Evolutionary conservation across 2,888 invertebrate species (phyloP), one percentile per base, ranked within the genome.

Genomic region (Chrysodeixis includens): DNA sequence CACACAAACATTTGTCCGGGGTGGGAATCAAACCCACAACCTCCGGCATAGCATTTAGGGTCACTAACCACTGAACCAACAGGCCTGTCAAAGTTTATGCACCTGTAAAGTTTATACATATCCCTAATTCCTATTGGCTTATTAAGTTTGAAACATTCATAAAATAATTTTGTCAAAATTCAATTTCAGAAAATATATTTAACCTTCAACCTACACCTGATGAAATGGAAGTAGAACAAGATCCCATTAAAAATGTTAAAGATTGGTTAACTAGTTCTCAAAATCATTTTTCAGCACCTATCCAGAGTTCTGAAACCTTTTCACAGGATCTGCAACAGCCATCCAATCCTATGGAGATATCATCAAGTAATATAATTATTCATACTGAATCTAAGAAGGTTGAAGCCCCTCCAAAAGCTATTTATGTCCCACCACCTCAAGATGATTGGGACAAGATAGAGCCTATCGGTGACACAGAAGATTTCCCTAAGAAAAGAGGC

Each of bases 401-500:
- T 64, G 69, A 49, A 51, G 86, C 73, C 65, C 83, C 88, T 49
- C 65, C 76, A 54, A 88, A 88, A 79, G 76, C 87, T 55, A 69
- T 87, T 56, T 81, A 83, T 84, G 75, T 85, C 4, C 82, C 84
- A 66, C 81, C 82, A 70, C 79, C 87, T 62, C 93, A 94, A 85
- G 89, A 90, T 80, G 93, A 93, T 80, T 94, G 92, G 93, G 93
- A 94, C 69, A 92, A 92, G 84, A 94, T 95, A 77, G 94, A 94
- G 83, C 73, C 73, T 61, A 76, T 93, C 66, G 86, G 90, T 54
- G 90, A 91, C 59, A 74, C 83, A 64, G 90, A 91, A 73, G 83
- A 83, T 52, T 69, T 73, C 22, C 54, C 52, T n/a, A 77, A 71
- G 59, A 81, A 83, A 67, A 88, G 88, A 71, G 85, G 89, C 62